These are phyloP conservation scores for Apodemus speciosus DNA, from an alignment of 2,113 vertebrate genomes.

Conservation along the genomic window DNA sequence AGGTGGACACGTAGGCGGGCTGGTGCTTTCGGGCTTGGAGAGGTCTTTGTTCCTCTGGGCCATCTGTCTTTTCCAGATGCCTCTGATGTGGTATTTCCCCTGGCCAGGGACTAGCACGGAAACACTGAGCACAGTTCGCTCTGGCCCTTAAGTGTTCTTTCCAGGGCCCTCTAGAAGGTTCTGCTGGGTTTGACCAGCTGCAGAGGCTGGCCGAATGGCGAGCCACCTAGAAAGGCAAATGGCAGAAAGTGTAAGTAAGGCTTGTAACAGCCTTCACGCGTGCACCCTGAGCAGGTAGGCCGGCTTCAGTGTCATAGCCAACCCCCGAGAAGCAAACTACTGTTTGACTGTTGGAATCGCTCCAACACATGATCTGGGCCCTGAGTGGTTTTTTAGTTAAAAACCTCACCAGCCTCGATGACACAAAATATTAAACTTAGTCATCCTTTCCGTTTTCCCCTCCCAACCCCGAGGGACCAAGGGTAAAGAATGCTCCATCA, in stretches of 20 bases:
- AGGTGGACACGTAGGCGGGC: background rate
- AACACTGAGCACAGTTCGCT: constrained; percentile 81
- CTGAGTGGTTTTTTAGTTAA: constrained; percentile 27
- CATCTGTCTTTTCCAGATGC: constrained; percentile 78
- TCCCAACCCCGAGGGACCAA: background rate
- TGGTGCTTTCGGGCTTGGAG: background rate
- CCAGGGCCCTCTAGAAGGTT: constrained; percentile 79
- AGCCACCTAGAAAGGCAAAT: constrained; percentile 53
- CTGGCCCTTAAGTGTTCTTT: constrained; percentile 78
- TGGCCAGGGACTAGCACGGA: constrained; percentile 79
- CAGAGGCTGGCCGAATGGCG: constrained; percentile 13
- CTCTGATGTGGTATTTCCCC: constrained; percentile 73
- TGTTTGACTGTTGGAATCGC: constrained; percentile 43
- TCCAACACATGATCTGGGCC: constrained; percentile 20
- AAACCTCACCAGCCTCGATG: background rate
- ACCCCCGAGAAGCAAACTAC: background rate
- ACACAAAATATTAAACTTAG: constrained; percentile 38
- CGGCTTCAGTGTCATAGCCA: background rate
- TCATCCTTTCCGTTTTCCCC: constrained; percentile 18
- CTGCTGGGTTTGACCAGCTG: constrained; percentile 72
- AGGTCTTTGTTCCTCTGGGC: constrained; percentile 59
- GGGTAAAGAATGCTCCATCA: background rate
- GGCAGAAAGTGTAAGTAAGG: background rate
- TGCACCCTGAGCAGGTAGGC: background rate
- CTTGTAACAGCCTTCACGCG: background rate